Conservation (phyloP, 2,888 invertebrate species). For the Drosophila stalkeri region DNA sequence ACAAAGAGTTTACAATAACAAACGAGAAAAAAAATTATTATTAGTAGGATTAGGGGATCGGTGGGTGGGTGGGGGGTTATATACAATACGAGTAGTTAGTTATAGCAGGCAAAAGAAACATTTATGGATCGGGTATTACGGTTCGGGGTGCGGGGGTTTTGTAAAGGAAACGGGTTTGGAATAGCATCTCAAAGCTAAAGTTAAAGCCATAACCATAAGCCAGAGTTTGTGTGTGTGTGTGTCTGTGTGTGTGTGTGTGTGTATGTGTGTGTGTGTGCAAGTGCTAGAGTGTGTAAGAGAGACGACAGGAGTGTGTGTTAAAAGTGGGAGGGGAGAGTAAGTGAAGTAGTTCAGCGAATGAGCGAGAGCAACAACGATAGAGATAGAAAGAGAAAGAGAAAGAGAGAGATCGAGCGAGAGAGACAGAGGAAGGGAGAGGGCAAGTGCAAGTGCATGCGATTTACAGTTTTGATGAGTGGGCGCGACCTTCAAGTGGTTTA, state of each 20-base stretch:
- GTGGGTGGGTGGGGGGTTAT: slow-evolving; percentile 13
- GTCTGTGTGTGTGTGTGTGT: too few species aligned
- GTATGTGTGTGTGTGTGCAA: slow-evolving; percentile 3
- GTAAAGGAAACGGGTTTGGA: slow-evolving; percentile 2
- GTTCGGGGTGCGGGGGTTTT: neutral
- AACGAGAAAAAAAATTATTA: slow-evolving; percentile 5
- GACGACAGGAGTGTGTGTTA: slow-evolving; percentile 3
- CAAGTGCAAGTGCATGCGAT: slow-evolving; percentile 27
- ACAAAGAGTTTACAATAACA: slow-evolving; percentile 12
- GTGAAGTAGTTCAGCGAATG: neutral
- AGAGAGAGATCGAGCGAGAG: neutral
- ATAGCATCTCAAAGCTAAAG: slow-evolving; percentile 48
- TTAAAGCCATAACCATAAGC: slow-evolving; percentile 51
- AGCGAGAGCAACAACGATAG: neutral
- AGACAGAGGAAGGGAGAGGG: neutral
- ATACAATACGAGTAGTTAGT: slow-evolving; percentile 20
- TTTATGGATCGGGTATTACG: slow-evolving; percentile 1
- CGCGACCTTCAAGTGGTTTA: slow-evolving; percentile 14
- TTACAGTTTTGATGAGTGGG: slow-evolving; percentile 22
- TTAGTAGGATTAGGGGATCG: neutral
- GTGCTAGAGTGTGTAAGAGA: slow-evolving; percentile 1
- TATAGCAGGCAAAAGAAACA: slow-evolving; percentile 21
- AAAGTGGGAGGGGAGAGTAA: slow-evolving; percentile 3
- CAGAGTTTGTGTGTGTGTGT: slow-evolving; percentile 9
- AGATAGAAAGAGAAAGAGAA: neutral